phyloP scores from a whole-genome alignment of 2,797 vertebrate genomes.

The Platyrinchus mystaceus region DNA sequence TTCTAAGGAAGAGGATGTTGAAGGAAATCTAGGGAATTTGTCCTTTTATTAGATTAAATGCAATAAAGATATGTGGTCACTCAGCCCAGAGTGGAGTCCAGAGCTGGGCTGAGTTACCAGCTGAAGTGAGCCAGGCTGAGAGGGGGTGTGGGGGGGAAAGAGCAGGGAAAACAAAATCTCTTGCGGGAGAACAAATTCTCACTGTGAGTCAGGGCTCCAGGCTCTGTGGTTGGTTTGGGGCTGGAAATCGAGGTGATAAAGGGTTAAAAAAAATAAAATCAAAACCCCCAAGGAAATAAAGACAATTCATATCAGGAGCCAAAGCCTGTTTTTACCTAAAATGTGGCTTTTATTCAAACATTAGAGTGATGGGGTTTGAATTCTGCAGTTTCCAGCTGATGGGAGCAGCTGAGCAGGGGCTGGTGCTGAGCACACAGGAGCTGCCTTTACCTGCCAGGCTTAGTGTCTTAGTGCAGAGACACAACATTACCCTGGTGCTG shows the following conservation, averaged over 20 bases:
- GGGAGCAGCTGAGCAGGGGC: not conserved
- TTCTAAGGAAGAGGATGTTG: not conserved
- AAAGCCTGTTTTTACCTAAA: fast-evolving
- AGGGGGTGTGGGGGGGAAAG: not conserved
- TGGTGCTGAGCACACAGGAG: not conserved
- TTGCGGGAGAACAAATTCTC: not conserved
- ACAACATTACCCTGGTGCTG: not conserved
- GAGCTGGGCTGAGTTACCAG: not conserved
- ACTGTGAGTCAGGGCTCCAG: not conserved
- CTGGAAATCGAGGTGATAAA: not conserved
- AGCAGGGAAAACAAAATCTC: not conserved
- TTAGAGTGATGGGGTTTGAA: not conserved
- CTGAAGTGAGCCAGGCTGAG: not conserved
- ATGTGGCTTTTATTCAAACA: not conserved
- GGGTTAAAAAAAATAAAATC: not conserved
- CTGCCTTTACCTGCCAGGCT: not conserved
- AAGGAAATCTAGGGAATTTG: not conserved
- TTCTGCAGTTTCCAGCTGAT: not conserved
- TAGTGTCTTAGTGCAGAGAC: not conserved
- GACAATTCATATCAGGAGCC: not conserved
- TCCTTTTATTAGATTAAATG: not conserved
- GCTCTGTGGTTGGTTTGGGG: not conserved
- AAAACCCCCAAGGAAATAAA: not conserved
- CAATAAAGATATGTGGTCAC: not conserved
- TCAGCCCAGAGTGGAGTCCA: not conserved